Evolutionary conservation across 1,140 invertebrate genomes (phyloP).

Genomic region (Drosophila paulistorum): DNA sequence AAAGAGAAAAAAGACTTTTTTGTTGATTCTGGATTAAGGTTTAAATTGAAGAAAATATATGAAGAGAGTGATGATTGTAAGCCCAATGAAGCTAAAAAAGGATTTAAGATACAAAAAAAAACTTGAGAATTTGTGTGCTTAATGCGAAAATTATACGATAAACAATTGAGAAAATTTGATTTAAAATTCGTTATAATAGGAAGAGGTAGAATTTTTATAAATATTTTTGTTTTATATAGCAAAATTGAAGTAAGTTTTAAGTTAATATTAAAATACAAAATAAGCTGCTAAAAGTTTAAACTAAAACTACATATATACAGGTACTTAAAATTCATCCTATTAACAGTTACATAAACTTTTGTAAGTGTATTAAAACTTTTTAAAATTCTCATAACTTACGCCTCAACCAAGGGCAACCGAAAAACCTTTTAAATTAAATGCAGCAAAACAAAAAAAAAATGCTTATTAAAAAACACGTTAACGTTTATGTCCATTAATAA

Average conservation of each 20-base stretch:
- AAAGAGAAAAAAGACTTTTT: not conserved
- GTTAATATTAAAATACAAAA: too few relatives aligned
- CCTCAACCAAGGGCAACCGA: conserved; percentile 4
- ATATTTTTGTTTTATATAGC: too few relatives aligned
- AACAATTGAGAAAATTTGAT: not conserved
- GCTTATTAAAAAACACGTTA: conserved; percentile 61
- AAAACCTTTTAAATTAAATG: conserved; percentile 45
- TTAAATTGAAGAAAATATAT: conserved; percentile 17
- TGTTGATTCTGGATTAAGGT: conserved; percentile 15
- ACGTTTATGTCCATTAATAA: conserved; percentile 69
- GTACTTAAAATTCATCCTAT: conserved; percentile 47
- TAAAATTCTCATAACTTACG: conserved; percentile 3
- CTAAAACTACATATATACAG: conserved; percentile 17
- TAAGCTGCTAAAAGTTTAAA: not conserved
- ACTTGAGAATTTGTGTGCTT: not conserved
- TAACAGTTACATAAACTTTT: conserved; percentile 57
- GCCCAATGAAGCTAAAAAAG: conserved; percentile 3
- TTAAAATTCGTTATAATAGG: not conserved
- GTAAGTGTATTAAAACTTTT: conserved; percentile 33
- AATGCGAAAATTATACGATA: not conserved
- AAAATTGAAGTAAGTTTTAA: too few relatives aligned
- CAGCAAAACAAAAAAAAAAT: conserved; percentile 19
- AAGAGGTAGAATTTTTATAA: not conserved
- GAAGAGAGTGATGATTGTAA: not conserved
- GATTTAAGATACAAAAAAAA: not conserved